phyloP scores from a whole-genome alignment of 2,113 vertebrate species.

The Boleophthalmus pectinirostris region DNA sequence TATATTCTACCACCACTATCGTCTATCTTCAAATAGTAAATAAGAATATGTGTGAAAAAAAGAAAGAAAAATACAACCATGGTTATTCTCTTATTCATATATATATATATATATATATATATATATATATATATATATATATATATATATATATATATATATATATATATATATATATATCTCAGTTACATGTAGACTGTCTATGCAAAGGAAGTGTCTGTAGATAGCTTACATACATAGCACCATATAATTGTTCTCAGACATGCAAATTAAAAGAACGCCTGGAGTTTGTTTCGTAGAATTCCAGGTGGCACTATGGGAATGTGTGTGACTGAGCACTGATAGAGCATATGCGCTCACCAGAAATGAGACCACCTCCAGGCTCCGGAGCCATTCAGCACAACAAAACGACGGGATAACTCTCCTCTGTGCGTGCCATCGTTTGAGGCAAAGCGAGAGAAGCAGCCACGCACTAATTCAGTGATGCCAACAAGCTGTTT shows the following conservation, averaged over 20 bases:
- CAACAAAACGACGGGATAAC: constrained; percentile 43
- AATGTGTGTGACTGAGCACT: constrained; percentile 45
- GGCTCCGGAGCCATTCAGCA: constrained; percentile 47
- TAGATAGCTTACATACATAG: not conserved
- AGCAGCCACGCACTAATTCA: constrained; percentile 50
- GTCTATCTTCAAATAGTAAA: too few relatives aligned
- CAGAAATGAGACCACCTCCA: constrained; percentile 43
- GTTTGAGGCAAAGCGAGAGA: constrained; percentile 26
- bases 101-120: too few relatives aligned
- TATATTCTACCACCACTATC: too few relatives aligned
- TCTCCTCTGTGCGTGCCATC: constrained; percentile 22
- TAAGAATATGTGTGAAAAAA: too few relatives aligned
- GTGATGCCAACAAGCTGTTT: constrained; percentile 61
- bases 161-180: too few relatives aligned
- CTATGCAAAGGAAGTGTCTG: not conserved
- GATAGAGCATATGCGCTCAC: constrained; percentile 43
- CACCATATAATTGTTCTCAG: not conserved
- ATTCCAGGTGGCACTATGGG: constrained; percentile 44
- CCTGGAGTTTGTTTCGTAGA: constrained; percentile 6
- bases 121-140: too few relatives aligned
- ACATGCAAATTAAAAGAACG: constrained; percentile 10
- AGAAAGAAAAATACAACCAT: too few relatives aligned
- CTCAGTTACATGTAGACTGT: too few relatives aligned
- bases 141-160: too few relatives aligned
- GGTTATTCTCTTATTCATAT: too few relatives aligned